Conservation (phyloP, 2,888 invertebrate genomes). For the Megamerina dolium region DNA sequence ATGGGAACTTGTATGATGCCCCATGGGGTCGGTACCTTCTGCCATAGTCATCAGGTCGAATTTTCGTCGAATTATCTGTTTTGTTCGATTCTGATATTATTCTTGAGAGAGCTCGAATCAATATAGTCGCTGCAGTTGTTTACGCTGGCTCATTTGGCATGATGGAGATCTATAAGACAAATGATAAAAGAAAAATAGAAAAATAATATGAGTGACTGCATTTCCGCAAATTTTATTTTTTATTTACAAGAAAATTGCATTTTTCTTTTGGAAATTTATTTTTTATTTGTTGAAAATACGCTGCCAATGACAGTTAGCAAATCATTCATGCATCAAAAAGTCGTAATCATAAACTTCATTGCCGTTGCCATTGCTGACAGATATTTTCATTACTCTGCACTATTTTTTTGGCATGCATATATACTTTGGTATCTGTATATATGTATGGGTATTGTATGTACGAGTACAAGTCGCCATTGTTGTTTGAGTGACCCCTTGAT, state of each 20-base stretch:
- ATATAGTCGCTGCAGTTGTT: not conserved
- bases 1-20: slow-evolving; percentile 49
- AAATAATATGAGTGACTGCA: not conserved
- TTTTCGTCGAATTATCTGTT: slow-evolving; percentile 29
- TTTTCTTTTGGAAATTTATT: too few species aligned
- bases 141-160: slow-evolving; percentile 8
- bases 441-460: slow-evolving; percentile 8
- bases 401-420: slow-evolving; percentile 26
- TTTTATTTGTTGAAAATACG: too few species aligned
- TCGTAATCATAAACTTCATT: slow-evolving; percentile 17
- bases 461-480: slow-evolving; percentile 11
- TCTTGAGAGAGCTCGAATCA: not conserved
- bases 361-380: slow-evolving; percentile 4
- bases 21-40: slow-evolving; percentile 60
- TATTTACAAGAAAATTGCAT: too few species aligned
- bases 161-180: slow-evolving; percentile 23
- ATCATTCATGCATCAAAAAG: slow-evolving; percentile 42
- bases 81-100: slow-evolving; percentile 1
- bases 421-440: slow-evolving; percentile 10
- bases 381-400: slow-evolving; percentile 9
- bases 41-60: slow-evolving; percentile 67
- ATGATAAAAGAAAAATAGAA: not conserved
- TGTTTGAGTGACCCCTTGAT: slow-evolving; percentile 23
- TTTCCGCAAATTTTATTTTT: too few species aligned
- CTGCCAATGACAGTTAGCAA: slow-evolving; percentile 18